These are phyloP conservation scores for Bombycilla garrulus DNA, from an alignment of 2,113 vertebrate genomes.

Conservation along the genomic window DNA sequence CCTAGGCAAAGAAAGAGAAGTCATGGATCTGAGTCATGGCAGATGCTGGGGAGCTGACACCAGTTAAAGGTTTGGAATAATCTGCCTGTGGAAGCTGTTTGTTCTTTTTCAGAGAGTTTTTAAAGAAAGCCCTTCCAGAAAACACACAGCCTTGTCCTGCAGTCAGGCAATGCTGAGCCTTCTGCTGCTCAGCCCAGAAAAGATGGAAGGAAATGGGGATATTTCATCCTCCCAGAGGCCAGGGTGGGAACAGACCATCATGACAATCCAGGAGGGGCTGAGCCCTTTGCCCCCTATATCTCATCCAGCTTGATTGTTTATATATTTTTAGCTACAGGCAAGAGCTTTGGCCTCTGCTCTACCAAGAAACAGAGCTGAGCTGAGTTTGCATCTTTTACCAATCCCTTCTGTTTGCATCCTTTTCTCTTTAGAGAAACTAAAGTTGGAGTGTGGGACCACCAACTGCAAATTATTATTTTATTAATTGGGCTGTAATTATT, in stretches of 20 bases:
- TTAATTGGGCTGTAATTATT: background rate
- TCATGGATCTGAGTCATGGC: background rate
- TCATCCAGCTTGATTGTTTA: background rate
- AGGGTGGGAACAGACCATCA: background rate
- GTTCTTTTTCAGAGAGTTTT: background rate
- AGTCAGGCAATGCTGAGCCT: background rate
- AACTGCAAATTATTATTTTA: background rate
- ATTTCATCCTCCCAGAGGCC: background rate
- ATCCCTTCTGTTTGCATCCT: background rate
- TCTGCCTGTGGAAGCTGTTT: background rate
- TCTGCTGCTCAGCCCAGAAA: background rate
- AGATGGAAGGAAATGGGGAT: background rate
- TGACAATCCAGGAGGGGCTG: fast-evolving
- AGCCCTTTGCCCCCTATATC: fast-evolving
- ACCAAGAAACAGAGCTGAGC: background rate
- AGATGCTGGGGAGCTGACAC: background rate
- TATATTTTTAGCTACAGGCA: background rate
- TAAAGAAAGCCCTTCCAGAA: background rate
- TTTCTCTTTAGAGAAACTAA: background rate
- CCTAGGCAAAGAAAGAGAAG: background rate
- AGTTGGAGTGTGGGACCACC: background rate
- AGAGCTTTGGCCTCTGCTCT: background rate
- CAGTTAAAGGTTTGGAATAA: background rate
- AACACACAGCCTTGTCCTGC: background rate
- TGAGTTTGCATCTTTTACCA: background rate